Evolutionary conservation across 2,113 vertebrate genomes (phyloP).

Genomic region (Equus quagga): DNA sequence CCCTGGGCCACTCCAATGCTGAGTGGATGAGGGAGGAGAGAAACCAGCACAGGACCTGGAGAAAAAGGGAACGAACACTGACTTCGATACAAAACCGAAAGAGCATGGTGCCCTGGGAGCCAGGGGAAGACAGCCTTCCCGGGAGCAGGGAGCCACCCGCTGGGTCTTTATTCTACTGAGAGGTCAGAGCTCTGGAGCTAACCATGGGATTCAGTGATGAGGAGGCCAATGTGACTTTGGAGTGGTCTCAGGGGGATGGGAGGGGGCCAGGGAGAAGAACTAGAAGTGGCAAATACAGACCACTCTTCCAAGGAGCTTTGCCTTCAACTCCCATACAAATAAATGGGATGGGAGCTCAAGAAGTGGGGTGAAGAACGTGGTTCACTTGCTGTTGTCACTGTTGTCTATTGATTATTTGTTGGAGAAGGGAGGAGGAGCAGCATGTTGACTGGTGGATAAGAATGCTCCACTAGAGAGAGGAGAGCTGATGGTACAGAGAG

Average conservation of each 20-base stretch:
- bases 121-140: no score
- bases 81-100: background rate
- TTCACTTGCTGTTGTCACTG: background rate
- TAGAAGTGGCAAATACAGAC: background rate
- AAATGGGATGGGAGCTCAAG: no score
- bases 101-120: accelerated
- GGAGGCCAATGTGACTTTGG: accelerated
- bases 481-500: accelerated
- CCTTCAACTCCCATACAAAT: no score
- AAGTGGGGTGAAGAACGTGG: accelerated
- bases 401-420: accelerated
- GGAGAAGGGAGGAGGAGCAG: no score
- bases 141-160: accelerated
- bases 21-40: background rate
- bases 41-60: background rate
- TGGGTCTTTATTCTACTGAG: accelerated
- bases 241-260: background rate
- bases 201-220: accelerated
- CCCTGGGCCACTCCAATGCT: accelerated
- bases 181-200: no score
- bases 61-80: no score
- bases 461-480: accelerated
- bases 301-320: no score
- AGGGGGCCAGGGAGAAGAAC: no score
- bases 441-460: accelerated